These are phyloP conservation scores for Dicycla oo DNA, from an alignment of 2,888 invertebrate genomes.

Conservation along the genomic window DNA sequence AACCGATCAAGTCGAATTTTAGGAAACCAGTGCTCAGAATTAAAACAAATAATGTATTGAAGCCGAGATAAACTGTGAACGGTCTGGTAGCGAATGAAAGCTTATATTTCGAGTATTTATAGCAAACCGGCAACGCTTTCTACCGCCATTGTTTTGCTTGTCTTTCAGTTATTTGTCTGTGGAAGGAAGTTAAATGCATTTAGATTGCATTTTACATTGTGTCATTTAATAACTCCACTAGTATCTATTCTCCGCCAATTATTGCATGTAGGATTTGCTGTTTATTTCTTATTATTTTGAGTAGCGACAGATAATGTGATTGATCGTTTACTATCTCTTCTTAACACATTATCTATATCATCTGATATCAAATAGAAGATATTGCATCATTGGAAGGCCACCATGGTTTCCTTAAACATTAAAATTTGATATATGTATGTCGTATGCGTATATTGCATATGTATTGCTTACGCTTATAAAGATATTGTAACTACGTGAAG, in stretches of 20 bases:
- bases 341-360: background rate
- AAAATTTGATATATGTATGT: too few species aligned
- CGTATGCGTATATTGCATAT: background rate
- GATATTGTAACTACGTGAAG: too few species aligned
- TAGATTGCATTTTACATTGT: background rate
- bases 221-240: background rate
- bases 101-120: background rate
- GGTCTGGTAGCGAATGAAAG: background rate
- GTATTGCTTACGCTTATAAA: background rate
- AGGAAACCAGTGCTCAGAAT: background rate
- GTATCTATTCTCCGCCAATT: background rate
- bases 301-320: conserved; percentile 4
- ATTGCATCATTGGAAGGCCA: background rate
- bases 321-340: conserved; percentile 21
- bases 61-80: too few species aligned
- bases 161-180: too few species aligned
- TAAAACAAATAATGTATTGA: background rate
- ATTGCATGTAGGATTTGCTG: background rate
- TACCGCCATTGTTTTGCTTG: background rate
- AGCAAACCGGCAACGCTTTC: background rate
- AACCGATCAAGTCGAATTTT: background rate
- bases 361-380: conserved; percentile 8
- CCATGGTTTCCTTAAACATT: too few species aligned
- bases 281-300: too few species aligned
- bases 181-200: too few species aligned